Evolutionary conservation across 2,888 invertebrate species (phyloP), one percentile per base, ranked within the genome.

Genomic region (Brenthis daphne): DNA sequence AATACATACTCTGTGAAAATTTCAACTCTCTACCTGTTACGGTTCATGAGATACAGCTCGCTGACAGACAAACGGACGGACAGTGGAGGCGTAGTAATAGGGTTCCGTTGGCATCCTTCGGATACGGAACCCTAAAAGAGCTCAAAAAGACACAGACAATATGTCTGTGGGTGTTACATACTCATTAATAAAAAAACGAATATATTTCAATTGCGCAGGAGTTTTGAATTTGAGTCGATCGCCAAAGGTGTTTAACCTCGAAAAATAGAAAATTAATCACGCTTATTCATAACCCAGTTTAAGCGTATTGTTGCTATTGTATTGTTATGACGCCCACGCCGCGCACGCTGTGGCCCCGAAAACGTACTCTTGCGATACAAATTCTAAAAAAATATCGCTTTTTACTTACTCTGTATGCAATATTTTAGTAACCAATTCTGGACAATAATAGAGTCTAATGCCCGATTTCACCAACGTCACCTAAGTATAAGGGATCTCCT

Each of bases 221-320:
- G 13, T 63, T 60, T 8, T 3, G 43, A 20, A 37, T 20, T 33
- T 54, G 37, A 50, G 2, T 43, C 8, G 6, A 53, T 53, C 37
- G 33, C 6, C 11, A 61, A 24, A 57, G 61, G 56, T 67, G 20
- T 20, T 51, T 56, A 43, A 63, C 67, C 67, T 63, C 55, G 43
- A 37, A 63, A 67, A 67, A 67, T 67, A 67, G 56, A 67, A 67
- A 67, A 67, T 61, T 24, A 63, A 55, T 60, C 14, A 63, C 43
- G 16, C 13, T 63, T 53, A 57, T 56, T 56, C 20, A 54, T 20
- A 63, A 56, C 65, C 61, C 65, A 61, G 56, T 68, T 68, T 16
- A 16, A 37, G 20, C 53, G 57, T 55, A 65, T 65, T 65, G 68
- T 69, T 47, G 6, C 14, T 55, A 33, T 56, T 56, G 56, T 24